Evolutionary conservation across 2,888 invertebrate species (phyloP), one percentile per base, ranked within the genome.

Genomic region (Synergus laeviventris): DNA sequence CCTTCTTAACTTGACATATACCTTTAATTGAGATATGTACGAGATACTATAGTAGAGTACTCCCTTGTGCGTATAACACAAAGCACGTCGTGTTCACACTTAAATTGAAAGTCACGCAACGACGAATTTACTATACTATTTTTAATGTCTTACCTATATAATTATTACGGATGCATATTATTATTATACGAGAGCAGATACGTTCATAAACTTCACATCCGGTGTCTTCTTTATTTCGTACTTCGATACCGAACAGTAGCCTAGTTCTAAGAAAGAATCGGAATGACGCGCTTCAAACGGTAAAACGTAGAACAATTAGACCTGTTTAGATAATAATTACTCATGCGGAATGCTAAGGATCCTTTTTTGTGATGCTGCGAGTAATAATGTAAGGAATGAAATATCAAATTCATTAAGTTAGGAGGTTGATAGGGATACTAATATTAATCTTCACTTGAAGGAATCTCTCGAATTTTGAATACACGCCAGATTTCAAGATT

Each of bases 61-160:
- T 59, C 24, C 59, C 59, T 24, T 59, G 59, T 59, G 36, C n/a
- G 49, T 70, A 31, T 31, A 70, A 70, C 21, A 49, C 31, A 70
- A 70, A 24, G 70, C 59, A 45, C 49, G 36, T 49, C 11, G 70
- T 70, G n/a, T 70, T 54, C 31, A n/a, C 49, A 5, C 36, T 54
- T 49, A 70, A 70, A 70, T 70, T 70, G 49, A 70, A 70, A 70
- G 70, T 36, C 70, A 70, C 31, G 70, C 49, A 70, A 70, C 49
- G 70, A 70, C 76, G 77, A 76, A 77, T 81, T 81, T 81, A 81
- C 79, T 79, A 74, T 76, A 56, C 75, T 70, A 36, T 77, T 76
- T 79, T 78, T 82, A 80, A 81, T 80, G 77, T 77, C 78, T 80
- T 80, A 79, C 78, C 78, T 80, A 59, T 78, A 78, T 82, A 79